These are phyloP conservation scores for Sciurus vulgaris DNA, from an alignment of 2,797 vertebrate genomes.

Conservation along the genomic window DNA sequence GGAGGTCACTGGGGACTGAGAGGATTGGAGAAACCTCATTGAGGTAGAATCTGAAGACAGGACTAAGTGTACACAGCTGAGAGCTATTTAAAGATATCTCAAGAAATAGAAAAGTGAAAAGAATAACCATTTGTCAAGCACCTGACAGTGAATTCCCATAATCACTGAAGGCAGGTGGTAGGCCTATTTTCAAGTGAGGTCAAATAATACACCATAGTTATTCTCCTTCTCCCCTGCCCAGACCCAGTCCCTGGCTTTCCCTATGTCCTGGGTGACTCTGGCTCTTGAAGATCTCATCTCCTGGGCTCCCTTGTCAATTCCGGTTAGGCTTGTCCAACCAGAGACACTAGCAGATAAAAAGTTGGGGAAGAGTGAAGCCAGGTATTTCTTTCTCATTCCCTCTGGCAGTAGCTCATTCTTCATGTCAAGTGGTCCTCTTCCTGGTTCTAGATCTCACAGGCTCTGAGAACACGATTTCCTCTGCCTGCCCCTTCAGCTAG, in stretches of 20 bases:
- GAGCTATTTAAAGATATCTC: slow-evolving; percentile 35
- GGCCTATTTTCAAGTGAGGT: neutral
- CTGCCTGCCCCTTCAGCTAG: neutral
- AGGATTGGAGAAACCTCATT: neutral
- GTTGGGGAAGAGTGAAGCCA: neutral
- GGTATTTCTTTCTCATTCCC: neutral
- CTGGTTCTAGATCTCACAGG: neutral
- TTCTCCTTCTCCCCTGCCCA: neutral
- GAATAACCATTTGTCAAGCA: neutral
- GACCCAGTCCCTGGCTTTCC: neutral
- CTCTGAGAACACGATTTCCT: neutral
- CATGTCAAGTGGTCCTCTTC: neutral
- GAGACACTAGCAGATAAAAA: neutral
- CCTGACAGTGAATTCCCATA: neutral
- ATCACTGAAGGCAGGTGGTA: neutral
- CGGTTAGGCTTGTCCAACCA: neutral
- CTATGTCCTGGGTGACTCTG: neutral
- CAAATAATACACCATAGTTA: neutral
- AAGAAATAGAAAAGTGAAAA: neutral
- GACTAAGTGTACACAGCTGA: neutral
- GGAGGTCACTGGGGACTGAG: neutral
- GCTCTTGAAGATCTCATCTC: neutral
- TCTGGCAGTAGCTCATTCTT: neutral
- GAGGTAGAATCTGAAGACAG: neutral
- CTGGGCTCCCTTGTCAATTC: neutral